Percentiles rank a stretch among this genome's conserved stretches.
phyloP scores from a whole-genome alignment of 2,888 invertebrate genomes.

The Diachrysia chrysitis region DNA sequence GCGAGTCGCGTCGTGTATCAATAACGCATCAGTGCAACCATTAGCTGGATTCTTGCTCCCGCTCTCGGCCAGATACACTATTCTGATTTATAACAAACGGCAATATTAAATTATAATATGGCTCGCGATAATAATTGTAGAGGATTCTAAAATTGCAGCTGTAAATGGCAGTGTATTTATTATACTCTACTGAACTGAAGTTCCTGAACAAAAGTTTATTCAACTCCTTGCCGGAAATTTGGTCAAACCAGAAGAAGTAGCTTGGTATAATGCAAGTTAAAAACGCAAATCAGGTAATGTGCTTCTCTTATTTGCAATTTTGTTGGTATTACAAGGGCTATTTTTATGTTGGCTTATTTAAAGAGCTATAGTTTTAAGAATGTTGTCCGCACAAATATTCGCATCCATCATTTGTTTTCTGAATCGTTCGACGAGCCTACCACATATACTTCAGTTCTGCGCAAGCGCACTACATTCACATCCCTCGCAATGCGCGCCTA shows the following conservation, averaged over 20 bases:
- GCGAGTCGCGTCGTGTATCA: constrained; percentile 63
- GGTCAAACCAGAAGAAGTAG: too few relatives aligned
- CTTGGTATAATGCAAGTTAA: too few relatives aligned
- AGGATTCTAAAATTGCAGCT: background rate
- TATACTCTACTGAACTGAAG: background rate
- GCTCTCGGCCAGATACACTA: constrained; percentile 49
- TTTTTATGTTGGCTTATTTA: too few relatives aligned
- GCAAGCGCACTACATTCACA: background rate
- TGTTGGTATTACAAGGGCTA: too few relatives aligned
- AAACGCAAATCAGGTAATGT: too few relatives aligned
- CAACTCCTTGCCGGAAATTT: too few relatives aligned
- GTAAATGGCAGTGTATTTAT: background rate
- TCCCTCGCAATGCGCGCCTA: constrained; percentile 22
- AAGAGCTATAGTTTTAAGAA: too few relatives aligned
- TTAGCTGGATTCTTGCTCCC: constrained; percentile 59
- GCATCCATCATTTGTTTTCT: background rate
- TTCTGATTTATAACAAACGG: constrained; percentile 55
- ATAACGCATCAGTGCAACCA: constrained; percentile 68
- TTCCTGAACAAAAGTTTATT: too few relatives aligned
- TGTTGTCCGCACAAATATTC: too few relatives aligned
- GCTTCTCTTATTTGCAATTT: too few relatives aligned
- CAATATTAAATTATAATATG: constrained; percentile 23
- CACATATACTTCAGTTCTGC: background rate
- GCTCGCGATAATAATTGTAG: background rate
- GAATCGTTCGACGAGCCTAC: background rate